A percentile compares a stretch with the other conserved stretches of the same genome.
Evolutionary conservation across 1,140 invertebrate genomes (phyloP).

Genomic region (Venturia canescens): DNA sequence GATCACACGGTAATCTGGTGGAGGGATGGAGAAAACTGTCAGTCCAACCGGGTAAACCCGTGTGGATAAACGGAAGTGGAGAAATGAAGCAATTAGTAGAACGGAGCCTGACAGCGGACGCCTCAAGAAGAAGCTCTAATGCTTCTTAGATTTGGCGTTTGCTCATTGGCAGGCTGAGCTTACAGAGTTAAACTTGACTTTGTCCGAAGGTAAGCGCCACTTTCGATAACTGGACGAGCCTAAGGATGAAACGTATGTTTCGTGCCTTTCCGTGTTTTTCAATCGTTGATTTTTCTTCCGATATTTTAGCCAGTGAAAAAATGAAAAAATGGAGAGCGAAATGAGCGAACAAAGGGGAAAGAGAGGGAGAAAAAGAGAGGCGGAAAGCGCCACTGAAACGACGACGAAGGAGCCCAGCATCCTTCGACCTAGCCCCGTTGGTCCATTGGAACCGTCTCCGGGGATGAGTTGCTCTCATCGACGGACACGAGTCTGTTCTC

Average conservation of each 20-base stretch:
- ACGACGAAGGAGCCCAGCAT: constrained; percentile 4
- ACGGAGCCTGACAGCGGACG: no score
- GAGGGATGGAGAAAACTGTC: neutral
- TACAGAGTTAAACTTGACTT: neutral
- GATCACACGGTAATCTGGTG: neutral
- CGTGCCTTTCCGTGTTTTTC: neutral
- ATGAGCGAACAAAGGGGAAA: neutral
- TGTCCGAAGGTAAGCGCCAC: neutral
- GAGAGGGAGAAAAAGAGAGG: neutral
- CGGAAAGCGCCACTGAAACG: neutral
- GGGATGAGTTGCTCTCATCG: constrained; percentile 29
- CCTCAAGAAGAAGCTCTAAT: neutral
- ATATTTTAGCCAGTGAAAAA: neutral
- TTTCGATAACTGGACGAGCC: neutral
- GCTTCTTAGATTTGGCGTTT: neutral
- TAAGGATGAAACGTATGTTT: neutral
- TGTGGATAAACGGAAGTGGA: neutral
- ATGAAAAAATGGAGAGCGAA: neutral
- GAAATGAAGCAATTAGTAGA: neutral
- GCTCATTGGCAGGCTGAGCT: neutral
- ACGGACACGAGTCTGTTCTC: neutral
- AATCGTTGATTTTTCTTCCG: neutral
- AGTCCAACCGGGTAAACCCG: neutral
- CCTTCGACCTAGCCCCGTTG: constrained; percentile 19
- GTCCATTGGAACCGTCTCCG: neutral